These are phyloP conservation scores for Metaphire vulgaris DNA, from an alignment of 1,140 invertebrate genomes.

Conservation along the genomic window DNA sequence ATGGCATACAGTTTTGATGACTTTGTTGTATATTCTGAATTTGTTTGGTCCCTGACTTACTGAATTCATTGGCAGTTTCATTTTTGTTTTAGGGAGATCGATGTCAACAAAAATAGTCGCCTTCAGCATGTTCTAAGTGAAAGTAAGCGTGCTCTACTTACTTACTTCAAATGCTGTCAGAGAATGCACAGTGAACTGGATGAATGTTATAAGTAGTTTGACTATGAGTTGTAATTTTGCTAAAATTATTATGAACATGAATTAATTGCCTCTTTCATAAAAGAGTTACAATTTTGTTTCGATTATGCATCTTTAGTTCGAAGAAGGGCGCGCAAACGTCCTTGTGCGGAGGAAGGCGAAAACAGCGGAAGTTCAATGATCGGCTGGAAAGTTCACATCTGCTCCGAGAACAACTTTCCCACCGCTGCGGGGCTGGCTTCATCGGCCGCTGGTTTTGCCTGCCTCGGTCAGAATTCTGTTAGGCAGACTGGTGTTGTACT, in stretches of 20 bases:
- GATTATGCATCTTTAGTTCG: slow-evolving; percentile 45
- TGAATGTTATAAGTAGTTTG: too few relatives aligned
- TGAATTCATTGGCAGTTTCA: too few relatives aligned
- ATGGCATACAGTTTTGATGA: too few relatives aligned
- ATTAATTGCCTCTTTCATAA: too few relatives aligned
- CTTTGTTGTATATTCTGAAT: too few relatives aligned
- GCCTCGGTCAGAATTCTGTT: slow-evolving; percentile 45
- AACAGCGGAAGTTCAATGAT: slow-evolving; percentile 22
- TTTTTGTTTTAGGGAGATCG: slow-evolving; percentile 60
- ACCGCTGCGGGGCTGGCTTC: slow-evolving; percentile 96
- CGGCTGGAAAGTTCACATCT: slow-evolving; percentile 66
- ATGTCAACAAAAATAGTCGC: slow-evolving; percentile 62
- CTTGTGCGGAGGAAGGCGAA: neutral
- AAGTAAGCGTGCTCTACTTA: slow-evolving; percentile 54
- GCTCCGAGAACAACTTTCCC: slow-evolving; percentile 95
- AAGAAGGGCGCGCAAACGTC: slow-evolving; percentile 34
- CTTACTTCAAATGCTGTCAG: slow-evolving; percentile 9
- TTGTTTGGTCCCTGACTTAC: too few relatives aligned
- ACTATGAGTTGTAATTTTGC: too few relatives aligned
- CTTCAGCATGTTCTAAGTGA: slow-evolving; percentile 70
- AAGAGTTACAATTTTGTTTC: too few relatives aligned
- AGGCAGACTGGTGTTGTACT: neutral
- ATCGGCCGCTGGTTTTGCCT: slow-evolving; percentile 93
- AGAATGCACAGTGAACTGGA: too few relatives aligned
- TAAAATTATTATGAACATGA: too few relatives aligned